These are phyloP conservation scores for Tamias sibiricus DNA, from an alignment of 2,113 vertebrate genomes.

Conservation along the genomic window DNA sequence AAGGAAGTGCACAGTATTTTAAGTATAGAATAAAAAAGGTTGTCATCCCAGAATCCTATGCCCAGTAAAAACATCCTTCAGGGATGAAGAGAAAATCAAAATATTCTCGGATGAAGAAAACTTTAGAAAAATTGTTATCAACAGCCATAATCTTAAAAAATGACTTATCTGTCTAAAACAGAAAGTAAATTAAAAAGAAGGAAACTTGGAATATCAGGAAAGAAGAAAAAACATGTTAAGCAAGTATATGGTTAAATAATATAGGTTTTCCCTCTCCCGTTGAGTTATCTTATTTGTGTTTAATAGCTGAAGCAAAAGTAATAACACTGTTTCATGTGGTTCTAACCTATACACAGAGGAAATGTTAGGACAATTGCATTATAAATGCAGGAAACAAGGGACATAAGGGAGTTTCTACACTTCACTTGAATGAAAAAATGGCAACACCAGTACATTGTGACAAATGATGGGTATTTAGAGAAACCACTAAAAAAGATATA, in stretches of 20 bases:
- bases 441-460: background rate
- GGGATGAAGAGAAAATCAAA: background rate
- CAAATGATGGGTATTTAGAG: background rate
- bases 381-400: background rate
- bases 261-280: background rate
- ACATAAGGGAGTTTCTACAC: background rate
- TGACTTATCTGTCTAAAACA: background rate
- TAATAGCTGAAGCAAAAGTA: background rate
- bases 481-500: background rate
- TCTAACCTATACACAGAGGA: background rate
- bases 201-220: background rate
- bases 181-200: background rate
- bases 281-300: background rate
- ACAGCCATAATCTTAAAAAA: background rate
- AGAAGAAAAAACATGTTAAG: background rate
- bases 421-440: background rate
- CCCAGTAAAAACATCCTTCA: background rate
- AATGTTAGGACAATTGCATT: background rate
- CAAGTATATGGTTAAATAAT: background rate
- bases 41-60: background rate
- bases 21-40: background rate
- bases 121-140: background rate
- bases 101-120: background rate
- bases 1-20: background rate
- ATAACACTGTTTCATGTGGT: background rate